A percentile compares a stretch with the other conserved stretches of the same genome.
Conservation (phyloP, 2,888 invertebrate genomes). For the Chrysolina americana region DNA sequence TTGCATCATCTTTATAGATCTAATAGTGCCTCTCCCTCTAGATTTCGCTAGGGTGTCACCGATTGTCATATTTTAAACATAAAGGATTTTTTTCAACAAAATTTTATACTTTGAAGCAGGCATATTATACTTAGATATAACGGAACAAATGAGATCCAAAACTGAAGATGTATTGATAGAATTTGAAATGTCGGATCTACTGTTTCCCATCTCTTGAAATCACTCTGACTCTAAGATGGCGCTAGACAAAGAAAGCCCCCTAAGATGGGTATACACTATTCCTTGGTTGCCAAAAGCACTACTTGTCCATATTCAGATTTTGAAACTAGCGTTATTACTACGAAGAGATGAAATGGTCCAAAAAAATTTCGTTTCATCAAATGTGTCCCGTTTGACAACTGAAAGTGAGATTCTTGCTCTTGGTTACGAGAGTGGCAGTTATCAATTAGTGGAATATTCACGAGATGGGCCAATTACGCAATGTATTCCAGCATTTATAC, state of each 20-base stretch:
- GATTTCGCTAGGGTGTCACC: constrained; percentile 67
- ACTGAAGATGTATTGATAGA: not conserved
- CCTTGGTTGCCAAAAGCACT: not conserved
- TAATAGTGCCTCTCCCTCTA: constrained; percentile 67
- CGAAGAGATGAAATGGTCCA: no score
- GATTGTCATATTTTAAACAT: constrained; percentile 63
- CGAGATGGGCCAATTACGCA: no score
- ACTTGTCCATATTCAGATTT: not conserved
- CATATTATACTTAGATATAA: not conserved
- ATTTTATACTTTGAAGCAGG: constrained; percentile 34
- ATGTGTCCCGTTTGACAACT: no score
- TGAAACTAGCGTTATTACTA: not conserved
- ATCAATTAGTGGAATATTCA: no score
- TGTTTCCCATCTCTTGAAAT: not conserved
- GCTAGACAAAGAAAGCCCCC: constrained; percentile 1
- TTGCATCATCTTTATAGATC: constrained; percentile 45
- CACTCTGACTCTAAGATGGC: not conserved
- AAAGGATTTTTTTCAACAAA: constrained; percentile 37
- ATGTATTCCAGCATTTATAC: no score
- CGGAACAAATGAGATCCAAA: not conserved
- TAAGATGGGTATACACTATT: not conserved
- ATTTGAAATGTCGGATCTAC: not conserved
- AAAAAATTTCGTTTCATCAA: no score
- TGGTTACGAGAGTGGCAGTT: no score
- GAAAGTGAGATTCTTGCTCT: no score